Evolutionary conservation across 2,113 vertebrate species (phyloP).

Genomic region (Tichodroma muraria): DNA sequence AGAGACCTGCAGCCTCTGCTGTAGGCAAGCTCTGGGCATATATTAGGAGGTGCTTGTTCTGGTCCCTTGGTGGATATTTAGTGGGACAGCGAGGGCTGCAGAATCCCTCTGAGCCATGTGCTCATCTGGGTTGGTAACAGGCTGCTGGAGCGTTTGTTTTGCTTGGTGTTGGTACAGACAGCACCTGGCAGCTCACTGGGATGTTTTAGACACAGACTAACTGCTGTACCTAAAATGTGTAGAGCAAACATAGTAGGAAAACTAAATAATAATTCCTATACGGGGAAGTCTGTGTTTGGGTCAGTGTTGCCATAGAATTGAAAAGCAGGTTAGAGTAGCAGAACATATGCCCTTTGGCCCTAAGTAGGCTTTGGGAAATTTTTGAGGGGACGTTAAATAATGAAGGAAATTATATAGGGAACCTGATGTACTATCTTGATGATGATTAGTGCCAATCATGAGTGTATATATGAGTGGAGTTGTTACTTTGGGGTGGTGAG

Average conservation of each 20-base stretch:
- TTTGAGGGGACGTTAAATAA: neutral
- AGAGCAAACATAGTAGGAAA: neutral
- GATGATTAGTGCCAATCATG: neutral
- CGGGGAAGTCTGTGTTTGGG: neutral
- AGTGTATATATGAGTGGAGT: neutral
- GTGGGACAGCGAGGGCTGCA: neutral
- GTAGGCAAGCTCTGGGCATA: neutral
- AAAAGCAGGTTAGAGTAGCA: neutral
- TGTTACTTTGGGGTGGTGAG: neutral
- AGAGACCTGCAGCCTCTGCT: neutral
- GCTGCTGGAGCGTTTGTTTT: neutral
- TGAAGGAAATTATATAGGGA: neutral
- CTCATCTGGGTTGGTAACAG: neutral
- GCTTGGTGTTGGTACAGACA: neutral
- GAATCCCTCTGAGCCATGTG: rapidly evolving
- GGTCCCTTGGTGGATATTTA: neutral
- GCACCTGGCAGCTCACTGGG: neutral
- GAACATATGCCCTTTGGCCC: neutral
- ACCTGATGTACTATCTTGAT: neutral
- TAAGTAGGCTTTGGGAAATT: neutral
- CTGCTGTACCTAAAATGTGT: neutral
- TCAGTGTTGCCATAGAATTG: neutral
- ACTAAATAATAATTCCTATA: neutral
- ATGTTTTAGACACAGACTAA: neutral
- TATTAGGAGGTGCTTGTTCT: neutral